phyloP scores from a whole-genome alignment of 2,888 invertebrate species.

The Sarcophaga rosellei region DNA sequence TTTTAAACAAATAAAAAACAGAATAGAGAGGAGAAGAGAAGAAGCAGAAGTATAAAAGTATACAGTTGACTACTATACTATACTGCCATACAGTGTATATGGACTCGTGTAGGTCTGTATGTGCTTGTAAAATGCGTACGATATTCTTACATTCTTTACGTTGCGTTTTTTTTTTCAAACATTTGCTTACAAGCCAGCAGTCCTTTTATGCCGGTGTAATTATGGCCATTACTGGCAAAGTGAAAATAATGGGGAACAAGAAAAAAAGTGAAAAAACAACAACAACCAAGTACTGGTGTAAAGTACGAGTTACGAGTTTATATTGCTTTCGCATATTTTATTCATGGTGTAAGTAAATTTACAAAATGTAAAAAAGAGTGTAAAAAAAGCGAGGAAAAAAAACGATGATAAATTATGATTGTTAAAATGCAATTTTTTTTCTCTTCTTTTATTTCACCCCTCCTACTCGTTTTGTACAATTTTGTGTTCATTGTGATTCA shows the following conservation, averaged over 20 bases:
- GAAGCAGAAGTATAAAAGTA: background rate
- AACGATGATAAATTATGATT: slow-evolving; percentile 52
- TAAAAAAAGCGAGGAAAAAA: slow-evolving; percentile 15
- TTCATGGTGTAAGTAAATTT: slow-evolving; percentile 45
- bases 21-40: too few species aligned
- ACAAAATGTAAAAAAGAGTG: background rate
- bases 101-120: background rate
- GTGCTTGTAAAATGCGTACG: slow-evolving; percentile 22
- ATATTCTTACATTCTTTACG: background rate
- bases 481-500: background rate
- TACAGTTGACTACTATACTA: background rate
- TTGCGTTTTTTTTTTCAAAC: background rate
- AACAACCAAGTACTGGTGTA: background rate
- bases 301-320: background rate
- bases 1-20: too few species aligned
- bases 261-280: background rate
- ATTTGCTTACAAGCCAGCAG: slow-evolving; percentile 10
- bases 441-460: background rate
- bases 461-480: slow-evolving; percentile 1
- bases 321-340: slow-evolving; percentile 5
- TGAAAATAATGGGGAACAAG: slow-evolving; percentile 14
- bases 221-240: slow-evolving; percentile 39
- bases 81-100: too few species aligned
- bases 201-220: slow-evolving; percentile 28
- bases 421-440: slow-evolving; percentile 41